phyloP scores from a whole-genome alignment of 2,888 invertebrate genomes.

The Entomobrya proxima region DNA sequence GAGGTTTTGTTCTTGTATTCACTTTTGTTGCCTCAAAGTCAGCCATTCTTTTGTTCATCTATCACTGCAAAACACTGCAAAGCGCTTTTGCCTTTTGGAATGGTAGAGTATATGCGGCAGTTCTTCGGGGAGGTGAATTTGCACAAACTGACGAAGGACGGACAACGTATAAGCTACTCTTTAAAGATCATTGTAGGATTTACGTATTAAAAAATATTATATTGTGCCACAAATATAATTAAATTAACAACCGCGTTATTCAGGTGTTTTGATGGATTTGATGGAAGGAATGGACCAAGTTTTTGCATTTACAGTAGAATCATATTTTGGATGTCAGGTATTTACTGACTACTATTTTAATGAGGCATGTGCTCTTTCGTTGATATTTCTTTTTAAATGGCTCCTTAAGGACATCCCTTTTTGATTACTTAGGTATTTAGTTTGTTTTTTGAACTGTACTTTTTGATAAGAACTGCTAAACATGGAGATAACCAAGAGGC shows the following conservation, averaged over 20 bases:
- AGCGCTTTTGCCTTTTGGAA: conserved; percentile 69
- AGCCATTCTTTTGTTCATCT: conserved; percentile 62
- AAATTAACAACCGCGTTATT: not conserved
- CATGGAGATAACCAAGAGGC: conserved; percentile 22
- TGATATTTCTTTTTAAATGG: too few relatives aligned
- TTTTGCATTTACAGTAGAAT: conserved; percentile 48
- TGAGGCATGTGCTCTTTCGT: too few relatives aligned
- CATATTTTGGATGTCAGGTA: conserved; percentile 61
- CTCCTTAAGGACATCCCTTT: too few relatives aligned
- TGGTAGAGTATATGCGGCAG: conserved; percentile 61
- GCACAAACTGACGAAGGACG: conserved; percentile 57
- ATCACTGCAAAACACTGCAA: conserved; percentile 59
- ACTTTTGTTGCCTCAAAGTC: conserved; percentile 56
- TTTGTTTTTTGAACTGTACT: conserved; percentile 67
- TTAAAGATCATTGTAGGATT: conserved; percentile 62
- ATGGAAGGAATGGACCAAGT: conserved; percentile 57
- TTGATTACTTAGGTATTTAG: conserved; percentile 49
- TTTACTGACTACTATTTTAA: too few relatives aligned
- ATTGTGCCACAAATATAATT: not conserved
- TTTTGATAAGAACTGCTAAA: conserved; percentile 53
- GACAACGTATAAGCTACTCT: conserved; percentile 46
- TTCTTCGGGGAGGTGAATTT: conserved; percentile 59
- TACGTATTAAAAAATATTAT: not conserved
- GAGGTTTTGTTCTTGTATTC: conserved; percentile 41
- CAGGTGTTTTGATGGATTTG: conserved; percentile 57